Evolutionary conservation across 37 sponge, comb jelly and placozoan genomes (phyloP), one percentile per base, ranked within the genome.

Genomic region (Halichondria panicea): DNA sequence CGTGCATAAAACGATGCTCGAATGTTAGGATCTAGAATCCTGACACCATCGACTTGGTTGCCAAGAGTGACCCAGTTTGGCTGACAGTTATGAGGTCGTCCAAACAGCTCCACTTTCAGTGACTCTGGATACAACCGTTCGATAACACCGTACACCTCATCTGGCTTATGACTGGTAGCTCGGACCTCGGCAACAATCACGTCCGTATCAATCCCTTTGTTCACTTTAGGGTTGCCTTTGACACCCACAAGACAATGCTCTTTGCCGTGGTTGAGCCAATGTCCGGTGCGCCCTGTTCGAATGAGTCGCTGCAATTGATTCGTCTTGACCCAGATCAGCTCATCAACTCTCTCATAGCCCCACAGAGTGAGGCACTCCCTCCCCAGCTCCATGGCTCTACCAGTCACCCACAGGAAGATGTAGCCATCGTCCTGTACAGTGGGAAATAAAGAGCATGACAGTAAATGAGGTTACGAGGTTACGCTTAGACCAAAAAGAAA

Each of bases 191-290:
- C 92, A 61, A 97, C 94, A 0, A 97, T 84, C 27, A 97, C 92
- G 70, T 97, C 97, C 63, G 88, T 79, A 48, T 97, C 94, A 72
- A 97, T 79, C 3, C 97, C 97, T 11, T 60, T 31, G 56, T 95
- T 95, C 41, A 91, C 77, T 48, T 60, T 31, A 0, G 45, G 87
- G 56, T 91, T 89, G 8, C 97, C 94, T 68, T 97, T 93, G 31
- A 81, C 76, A 18, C 97, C 97, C n/a, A 97, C 86, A 68, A 97
- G 82, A 55, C 97, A 97, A 74, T 97, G 97, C 66, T 97, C 97
- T 68, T 97, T 97, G 43, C 92, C 91, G 72, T 97, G 97, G 92
- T 97, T 97, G 38, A 97, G 70, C 97, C 97, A 97, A 84, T 97
- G 97, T 0, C 97, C 97, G 62, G 97, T 97, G 24, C 97, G 63